Conservation (phyloP, 2,888 invertebrate species). For the Thumatha senex region DNA sequence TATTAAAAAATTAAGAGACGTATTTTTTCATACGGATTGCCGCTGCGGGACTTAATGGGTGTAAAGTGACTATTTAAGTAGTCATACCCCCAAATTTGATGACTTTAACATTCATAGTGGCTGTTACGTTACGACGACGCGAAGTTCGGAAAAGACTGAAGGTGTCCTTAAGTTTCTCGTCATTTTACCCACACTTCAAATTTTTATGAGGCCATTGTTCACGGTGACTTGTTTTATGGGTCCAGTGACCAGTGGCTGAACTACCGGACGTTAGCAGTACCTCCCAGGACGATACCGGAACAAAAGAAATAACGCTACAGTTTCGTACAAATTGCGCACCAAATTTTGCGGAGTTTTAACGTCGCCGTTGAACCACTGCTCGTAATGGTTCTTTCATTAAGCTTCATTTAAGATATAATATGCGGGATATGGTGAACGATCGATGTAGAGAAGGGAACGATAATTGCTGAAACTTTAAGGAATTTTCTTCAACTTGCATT, state of each 20-base stretch:
- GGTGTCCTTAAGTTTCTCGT: too few species aligned
- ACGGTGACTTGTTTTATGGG: conserved; percentile 50
- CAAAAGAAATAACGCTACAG: conserved; percentile 55
- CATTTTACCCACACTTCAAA: conserved; percentile 27
- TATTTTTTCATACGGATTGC: too few species aligned
- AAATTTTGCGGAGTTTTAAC: conserved; percentile 39
- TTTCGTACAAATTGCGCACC: conserved; percentile 35
- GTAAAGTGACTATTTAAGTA: too few species aligned
- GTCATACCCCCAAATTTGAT: too few species aligned
- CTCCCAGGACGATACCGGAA: conserved; percentile 50
- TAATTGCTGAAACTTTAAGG: not conserved
- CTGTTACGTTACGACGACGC: too few species aligned
- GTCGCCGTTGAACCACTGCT: conserved; percentile 57
- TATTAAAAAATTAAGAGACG: too few species aligned
- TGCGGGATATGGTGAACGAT: too few species aligned
- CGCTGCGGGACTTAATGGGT: too few species aligned
- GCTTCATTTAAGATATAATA: conserved; percentile 59
- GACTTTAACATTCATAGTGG: too few species aligned
- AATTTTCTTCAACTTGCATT: too few species aligned
- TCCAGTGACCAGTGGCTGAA: conserved; percentile 46
- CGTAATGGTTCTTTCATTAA: conserved; percentile 60
- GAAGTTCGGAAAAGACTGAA: not conserved
- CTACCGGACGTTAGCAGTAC: conserved; percentile 10
- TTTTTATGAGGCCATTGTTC: conserved; percentile 66
- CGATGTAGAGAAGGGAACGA: conserved; percentile 32